Conservation (phyloP, 2,888 invertebrate species). For the Apodemia hepburni region DNA sequence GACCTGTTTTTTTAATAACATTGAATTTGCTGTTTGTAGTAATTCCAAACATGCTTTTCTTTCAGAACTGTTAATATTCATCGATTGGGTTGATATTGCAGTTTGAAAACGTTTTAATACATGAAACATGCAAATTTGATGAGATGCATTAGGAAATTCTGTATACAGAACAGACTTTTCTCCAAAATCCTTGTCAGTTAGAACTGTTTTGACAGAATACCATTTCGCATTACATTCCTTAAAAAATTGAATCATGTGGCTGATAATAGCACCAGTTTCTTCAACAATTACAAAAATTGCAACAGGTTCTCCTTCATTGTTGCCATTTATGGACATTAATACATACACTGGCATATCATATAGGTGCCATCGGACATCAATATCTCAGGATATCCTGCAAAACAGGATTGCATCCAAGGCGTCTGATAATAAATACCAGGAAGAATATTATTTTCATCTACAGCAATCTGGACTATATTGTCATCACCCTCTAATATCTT, state of each 20-base stretch:
- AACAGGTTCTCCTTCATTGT: background rate
- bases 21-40: background rate
- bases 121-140: background rate
- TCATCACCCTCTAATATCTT: background rate
- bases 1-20: background rate
- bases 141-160: background rate
- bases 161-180: background rate
- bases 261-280: background rate
- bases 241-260: background rate
- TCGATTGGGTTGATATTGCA: background rate
- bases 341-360: background rate
- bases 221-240: background rate
- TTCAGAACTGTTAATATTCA: background rate
- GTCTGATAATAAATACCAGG: conserved; percentile 1
- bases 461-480: background rate
- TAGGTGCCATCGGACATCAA: background rate
- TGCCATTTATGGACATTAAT: background rate
- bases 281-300: background rate
- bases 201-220: background rate
- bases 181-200: background rate
- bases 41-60: too few relatives aligned
- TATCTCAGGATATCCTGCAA: background rate
- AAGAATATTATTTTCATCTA: background rate
- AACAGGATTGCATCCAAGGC: background rate
- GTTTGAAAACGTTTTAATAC: background rate